Evolutionary conservation across 1,140 invertebrate species (phyloP), one percentile per base, ranked within the genome.

Genomic region (Harpegnathos saltator): DNA sequence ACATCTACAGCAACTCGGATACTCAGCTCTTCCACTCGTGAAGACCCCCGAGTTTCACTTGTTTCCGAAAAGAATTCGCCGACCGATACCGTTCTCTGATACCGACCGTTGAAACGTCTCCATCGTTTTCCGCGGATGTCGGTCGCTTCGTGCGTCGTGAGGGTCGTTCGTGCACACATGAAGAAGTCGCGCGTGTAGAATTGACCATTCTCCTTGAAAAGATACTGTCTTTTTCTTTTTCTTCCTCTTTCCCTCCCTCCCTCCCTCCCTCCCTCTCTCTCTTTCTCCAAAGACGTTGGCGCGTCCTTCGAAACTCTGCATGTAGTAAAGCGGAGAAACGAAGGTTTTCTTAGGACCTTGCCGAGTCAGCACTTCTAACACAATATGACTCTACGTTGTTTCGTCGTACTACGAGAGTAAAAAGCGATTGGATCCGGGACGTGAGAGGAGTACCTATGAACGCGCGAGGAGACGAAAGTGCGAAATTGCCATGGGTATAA

Each of bases 351-450:
- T 63, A 81, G 61, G 66, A 65, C 59, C 71, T 72, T 87, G 83
- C 77, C 66, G 71, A 80, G 77, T 19, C 52, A 85, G 83, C 73
- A 58, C 33, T 78, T 50, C 19, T 24, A n/a, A 17, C 22, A 77
- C 82, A 82, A 84, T 85, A 89, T 84, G 62, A 85, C 81, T 86
- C 85, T 86, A 74, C 85, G 85, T 84, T 84, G 78, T 89, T 87
- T 83, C 72, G 68, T 66, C 63, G 52, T 85, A 88, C 50, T 54
- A 33, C 63, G 85, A 89, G 80, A 88, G 86, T 90, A 91, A 92
- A 90, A 90, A 91, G 68, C 88, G 86, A 92, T 92, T 92, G 90
- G 90, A 89, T 85, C 59, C 58, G 77, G 81, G 85, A 91, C 89
- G 90, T 89, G 89, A 89, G 89, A 52, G 73, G 84, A 84, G 83